Evolutionary conservation across 2,888 invertebrate genomes (phyloP).

Genomic region (Platycheirus rosarum): DNA sequence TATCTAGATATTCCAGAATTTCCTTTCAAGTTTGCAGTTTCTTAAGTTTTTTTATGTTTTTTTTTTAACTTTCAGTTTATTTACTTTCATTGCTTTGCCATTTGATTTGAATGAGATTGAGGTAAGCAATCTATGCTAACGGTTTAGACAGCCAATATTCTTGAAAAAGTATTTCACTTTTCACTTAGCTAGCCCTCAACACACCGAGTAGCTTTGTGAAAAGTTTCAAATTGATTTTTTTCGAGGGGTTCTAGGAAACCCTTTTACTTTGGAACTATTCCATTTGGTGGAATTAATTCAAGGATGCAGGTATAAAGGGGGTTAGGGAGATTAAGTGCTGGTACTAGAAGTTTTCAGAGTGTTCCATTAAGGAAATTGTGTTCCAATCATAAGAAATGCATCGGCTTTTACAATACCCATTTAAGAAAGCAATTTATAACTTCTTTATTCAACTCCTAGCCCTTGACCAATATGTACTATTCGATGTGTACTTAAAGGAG

Average conservation of each 20-base stretch:
- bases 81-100: constrained; percentile 51
- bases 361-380: neutral
- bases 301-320: neutral
- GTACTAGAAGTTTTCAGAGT: neutral
- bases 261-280: constrained; percentile 30
- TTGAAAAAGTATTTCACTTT: constrained; percentile 35
- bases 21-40: constrained; percentile 42
- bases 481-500: too few relatives aligned
- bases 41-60: constrained; percentile 19
- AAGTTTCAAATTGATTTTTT: constrained; percentile 42
- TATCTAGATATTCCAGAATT: constrained; percentile 15
- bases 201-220: neutral
- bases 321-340: constrained; percentile 2
- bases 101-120: constrained; percentile 61
- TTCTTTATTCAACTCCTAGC: too few relatives aligned
- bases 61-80: constrained; percentile 44
- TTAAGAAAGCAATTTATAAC: too few relatives aligned
- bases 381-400: too few relatives aligned
- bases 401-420: too few relatives aligned
- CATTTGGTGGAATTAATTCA: constrained; percentile 17
- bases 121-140: constrained; percentile 34
- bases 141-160: constrained; percentile 32
- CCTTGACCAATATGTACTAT: too few relatives aligned
- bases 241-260: neutral
- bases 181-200: neutral